A percentile compares a stretch with the other conserved stretches of the same genome.
Conservation (phyloP, 2,797 vertebrate species). For the Macropus fuliginosus region DNA sequence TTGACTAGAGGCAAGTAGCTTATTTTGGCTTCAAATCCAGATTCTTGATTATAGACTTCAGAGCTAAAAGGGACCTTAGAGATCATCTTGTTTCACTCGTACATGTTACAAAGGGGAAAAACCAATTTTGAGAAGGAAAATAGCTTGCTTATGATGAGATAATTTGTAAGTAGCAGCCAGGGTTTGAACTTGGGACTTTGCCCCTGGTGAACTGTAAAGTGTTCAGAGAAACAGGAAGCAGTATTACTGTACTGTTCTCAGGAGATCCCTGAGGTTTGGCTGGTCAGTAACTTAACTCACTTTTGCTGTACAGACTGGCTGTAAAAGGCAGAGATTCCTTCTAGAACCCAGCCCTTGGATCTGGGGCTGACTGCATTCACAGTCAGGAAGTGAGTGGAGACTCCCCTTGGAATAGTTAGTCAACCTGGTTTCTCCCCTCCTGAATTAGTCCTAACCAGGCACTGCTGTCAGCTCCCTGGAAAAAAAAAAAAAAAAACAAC, state of each 20-base stretch:
- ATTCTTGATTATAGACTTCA: not conserved
- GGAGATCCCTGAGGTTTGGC: not conserved
- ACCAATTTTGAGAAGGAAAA: not conserved
- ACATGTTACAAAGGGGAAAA: not conserved
- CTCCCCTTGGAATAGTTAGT: not conserved
- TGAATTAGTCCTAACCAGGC: not conserved
- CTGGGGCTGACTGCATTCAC: not conserved
- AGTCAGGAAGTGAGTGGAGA: not conserved
- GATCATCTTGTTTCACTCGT: not conserved
- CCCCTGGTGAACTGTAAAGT: not conserved
- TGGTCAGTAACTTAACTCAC: not conserved
- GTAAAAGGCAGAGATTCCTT: not conserved
- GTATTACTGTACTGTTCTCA: not conserved
- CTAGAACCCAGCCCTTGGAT: not conserved
- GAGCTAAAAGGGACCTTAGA: not conserved
- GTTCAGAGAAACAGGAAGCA: not conserved
- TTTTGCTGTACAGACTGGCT: not conserved
- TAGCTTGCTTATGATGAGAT: not conserved
- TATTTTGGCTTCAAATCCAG: not conserved
- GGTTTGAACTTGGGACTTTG: not conserved
- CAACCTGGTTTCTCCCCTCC: not conserved
- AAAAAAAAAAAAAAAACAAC: not conserved
- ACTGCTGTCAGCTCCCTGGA: not conserved
- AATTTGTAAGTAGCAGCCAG: not conserved
- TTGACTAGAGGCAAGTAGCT: not conserved